Base-by-base conservation (phyloP, 2,113 vertebrate species). In the Miniopterus natalensis region DNA sequence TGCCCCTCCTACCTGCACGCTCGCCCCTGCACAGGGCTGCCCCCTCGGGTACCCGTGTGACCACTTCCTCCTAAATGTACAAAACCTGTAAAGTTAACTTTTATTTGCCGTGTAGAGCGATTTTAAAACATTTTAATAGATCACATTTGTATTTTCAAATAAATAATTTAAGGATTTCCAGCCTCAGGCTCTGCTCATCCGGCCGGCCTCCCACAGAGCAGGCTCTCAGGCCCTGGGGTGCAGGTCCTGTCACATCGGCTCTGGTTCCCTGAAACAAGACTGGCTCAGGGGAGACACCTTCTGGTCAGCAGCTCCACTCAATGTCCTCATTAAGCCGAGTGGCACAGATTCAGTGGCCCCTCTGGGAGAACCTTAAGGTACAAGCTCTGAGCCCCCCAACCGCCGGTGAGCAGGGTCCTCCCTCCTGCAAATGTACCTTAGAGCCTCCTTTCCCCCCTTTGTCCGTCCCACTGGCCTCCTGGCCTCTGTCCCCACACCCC, bases 141-240 rank as follows among this genome's bases (percentile, higher is more conserved):
- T 96, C 81, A 92, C 96, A 98, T 98, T 98, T 98, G 96, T 98
- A 98, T 98, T 98, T 98, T 98, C 92, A 96, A 98, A 98, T 98
- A 98, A 98, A 98, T 97, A 96, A 95, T 96, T 97, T 97, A 45
- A 45, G 40, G 36, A n/a, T 23, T 94, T 66, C n/a, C 45, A 29
- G 63, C 21, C 53, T 8, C 0, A 5, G 88, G 51, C 77, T 59
- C 40, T 1, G 40, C 20, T 12, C 1, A 2, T 20, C 17, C 68
- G 9, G 84, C 55, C 45, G 8, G 85, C 70, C 70, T 3, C 14
- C 59, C 75, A 3, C 18, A 73, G 70, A 6, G 51, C 36, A 13
- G 49, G 12, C 15, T 53, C 51, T 36, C 36, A 36, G 51, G 51
- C 12, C 12, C 12, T 9, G 49, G 51, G 51, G 51, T 53, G 51